Conservation (phyloP, 2,113 vertebrate genomes). For the Lasiurus borealis region DNA sequence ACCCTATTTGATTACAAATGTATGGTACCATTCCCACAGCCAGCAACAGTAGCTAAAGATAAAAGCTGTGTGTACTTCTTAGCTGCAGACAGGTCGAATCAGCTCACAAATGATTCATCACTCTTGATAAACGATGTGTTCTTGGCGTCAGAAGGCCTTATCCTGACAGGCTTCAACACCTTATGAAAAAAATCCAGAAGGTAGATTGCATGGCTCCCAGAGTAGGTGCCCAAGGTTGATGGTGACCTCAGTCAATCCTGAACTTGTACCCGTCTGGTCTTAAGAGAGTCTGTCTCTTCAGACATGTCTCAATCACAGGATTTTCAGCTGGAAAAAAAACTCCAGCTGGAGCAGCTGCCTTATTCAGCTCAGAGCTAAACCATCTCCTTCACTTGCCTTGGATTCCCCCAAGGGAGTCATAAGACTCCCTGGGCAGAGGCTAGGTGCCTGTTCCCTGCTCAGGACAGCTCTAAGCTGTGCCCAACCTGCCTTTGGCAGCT, state of each 20-base stretch:
- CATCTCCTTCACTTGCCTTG: conserved; percentile 57
- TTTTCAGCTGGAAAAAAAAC: conserved; percentile 50
- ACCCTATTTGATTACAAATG: conserved; percentile 56
- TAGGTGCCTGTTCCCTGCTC: conserved; percentile 48
- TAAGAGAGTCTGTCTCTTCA: conserved; percentile 64
- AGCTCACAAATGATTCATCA: conserved; percentile 78
- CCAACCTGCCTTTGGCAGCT: conserved; percentile 77
- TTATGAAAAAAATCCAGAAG: background rate
- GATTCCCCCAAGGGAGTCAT: conserved; percentile 76
- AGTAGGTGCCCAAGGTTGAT: background rate
- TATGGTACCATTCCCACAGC: conserved; percentile 47
- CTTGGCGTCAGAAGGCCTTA: conserved; percentile 63
- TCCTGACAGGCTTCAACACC: conserved; percentile 72
- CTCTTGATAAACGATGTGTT: conserved; percentile 73
- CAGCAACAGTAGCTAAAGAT: conserved; percentile 79
- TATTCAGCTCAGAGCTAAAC: conserved; percentile 47
- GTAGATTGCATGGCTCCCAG: background rate
- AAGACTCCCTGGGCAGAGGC: conserved; percentile 69
- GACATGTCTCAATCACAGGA: conserved; percentile 54
- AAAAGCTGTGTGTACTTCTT: conserved; percentile 65
- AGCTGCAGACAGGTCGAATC: conserved; percentile 70
- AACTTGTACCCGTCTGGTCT: conserved; percentile 24
- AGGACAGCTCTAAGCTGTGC: conserved; percentile 67
- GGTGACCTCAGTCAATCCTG: conserved; percentile 68
- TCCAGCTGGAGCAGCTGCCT: conserved; percentile 74